Percentiles rank a stretch among this genome's conserved stretches.
phyloP scores from a whole-genome alignment of 30 jellyfish, hydroid and myxozoan genomes.

The Aurelia sp. region DNA sequence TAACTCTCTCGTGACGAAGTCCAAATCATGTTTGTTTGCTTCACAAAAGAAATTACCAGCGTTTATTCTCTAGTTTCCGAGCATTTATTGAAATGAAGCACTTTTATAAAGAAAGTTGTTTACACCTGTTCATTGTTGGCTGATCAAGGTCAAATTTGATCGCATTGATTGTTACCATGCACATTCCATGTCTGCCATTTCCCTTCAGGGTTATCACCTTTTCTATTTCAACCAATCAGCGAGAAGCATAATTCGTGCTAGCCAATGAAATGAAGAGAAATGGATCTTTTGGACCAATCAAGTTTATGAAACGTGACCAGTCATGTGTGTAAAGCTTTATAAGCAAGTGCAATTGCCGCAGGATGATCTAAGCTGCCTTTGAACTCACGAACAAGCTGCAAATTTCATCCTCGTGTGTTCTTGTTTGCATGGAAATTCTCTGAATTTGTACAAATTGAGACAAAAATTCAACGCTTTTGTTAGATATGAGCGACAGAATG shows the following conservation, averaged over 20 bases:
- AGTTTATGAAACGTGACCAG: slow-evolving; percentile 16
- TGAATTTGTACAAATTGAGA: no score
- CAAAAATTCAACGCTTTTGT: no score
- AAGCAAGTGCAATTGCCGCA: slow-evolving; percentile 31
- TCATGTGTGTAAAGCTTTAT: slow-evolving; percentile 51
- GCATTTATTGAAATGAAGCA: slow-evolving; percentile 1
- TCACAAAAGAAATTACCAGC: slow-evolving; percentile 4
- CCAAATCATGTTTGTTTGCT: neutral
- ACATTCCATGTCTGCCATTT: neutral
- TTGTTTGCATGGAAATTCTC: no score
- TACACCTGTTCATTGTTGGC: slow-evolving; percentile 26
- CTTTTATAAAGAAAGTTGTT: slow-evolving; percentile 4
- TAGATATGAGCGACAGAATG: no score
- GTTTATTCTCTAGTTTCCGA: slow-evolving; percentile 2
- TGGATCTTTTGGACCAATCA: neutral
- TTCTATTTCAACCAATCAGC: neutral
- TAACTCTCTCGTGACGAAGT: neutral
- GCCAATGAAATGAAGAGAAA: neutral
- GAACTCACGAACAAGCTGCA: neutral
- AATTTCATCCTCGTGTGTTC: no score
- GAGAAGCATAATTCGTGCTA: neutral
- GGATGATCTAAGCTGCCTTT: slow-evolving; percentile 31
- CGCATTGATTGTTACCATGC: slow-evolving; percentile 7
- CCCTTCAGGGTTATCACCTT: neutral
- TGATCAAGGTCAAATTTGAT: slow-evolving; percentile 6